These are phyloP conservation scores for Grammomys dolichurus DNA, from an alignment of 2,113 vertebrate species.

Conservation along the genomic window DNA sequence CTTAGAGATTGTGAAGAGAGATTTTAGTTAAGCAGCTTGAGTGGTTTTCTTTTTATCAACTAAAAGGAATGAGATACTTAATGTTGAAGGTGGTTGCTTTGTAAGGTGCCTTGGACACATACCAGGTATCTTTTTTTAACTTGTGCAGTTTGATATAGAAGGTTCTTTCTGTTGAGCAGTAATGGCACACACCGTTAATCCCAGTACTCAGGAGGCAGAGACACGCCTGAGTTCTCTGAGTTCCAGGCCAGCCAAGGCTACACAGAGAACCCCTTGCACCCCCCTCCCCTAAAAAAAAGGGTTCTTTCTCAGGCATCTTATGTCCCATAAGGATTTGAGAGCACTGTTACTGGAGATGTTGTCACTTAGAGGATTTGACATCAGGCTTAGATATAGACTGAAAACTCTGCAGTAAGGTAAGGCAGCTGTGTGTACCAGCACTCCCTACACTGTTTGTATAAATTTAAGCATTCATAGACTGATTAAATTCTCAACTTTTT, in stretches of 20 bases:
- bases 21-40: slow-evolving; percentile 1
- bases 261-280: background rate
- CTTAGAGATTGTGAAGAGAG: slow-evolving; percentile 55
- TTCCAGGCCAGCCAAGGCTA: background rate
- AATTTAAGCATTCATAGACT: background rate
- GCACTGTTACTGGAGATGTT: background rate
- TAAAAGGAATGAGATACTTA: slow-evolving; percentile 57
- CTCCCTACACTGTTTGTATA: background rate
- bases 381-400: slow-evolving; percentile 43
- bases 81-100: slow-evolving; percentile 9
- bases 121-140: background rate
- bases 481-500: background rate
- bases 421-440: background rate
- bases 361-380: slow-evolving; percentile 35
- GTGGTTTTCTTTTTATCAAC: slow-evolving; percentile 31
- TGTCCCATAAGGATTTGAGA: slow-evolving; percentile 48
- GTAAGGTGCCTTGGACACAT: slow-evolving; percentile 33
- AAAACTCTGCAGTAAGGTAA: background rate
- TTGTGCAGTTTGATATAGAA: slow-evolving; percentile 23
- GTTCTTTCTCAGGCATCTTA: slow-evolving; percentile 14
- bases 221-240: background rate
- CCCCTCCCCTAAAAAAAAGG: background rate
- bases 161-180: background rate
- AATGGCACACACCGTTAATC: background rate
- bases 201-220: background rate